Evolutionary conservation across 2,797 vertebrate genomes (phyloP).

Genomic region (Lacerta bilineata): DNA sequence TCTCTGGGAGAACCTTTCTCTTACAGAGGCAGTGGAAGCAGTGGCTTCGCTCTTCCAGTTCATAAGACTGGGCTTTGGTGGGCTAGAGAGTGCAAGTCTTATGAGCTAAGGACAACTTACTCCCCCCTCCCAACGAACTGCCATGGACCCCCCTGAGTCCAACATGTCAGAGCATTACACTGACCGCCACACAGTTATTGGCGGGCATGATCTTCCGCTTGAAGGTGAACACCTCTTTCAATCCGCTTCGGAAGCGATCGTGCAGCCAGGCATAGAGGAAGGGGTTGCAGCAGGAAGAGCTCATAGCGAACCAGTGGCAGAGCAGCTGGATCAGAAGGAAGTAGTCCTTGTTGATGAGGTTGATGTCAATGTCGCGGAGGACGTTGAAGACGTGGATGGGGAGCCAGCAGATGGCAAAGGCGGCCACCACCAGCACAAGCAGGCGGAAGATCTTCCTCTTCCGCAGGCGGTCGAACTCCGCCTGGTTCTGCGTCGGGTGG

Average conservation of each 20-base stretch:
- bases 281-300: conserved; percentile 91
- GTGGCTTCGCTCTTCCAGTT: background rate
- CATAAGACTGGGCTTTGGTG: background rate
- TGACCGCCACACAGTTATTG: conserved; percentile 84
- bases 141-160: fast-evolving
- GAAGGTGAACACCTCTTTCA: conserved; percentile 86
- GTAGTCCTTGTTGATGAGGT: conserved; percentile 88
- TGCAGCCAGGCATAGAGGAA: conserved; percentile 93
- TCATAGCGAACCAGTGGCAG: conserved; percentile 92
- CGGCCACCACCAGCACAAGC: conserved; percentile 87
- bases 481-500: conserved; percentile 87
- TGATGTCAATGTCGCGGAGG: conserved; percentile 88
- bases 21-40: background rate
- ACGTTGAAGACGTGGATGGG: conserved; percentile 92
- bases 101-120: background rate
- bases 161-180: conserved; percentile 80
- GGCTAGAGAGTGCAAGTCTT: background rate
- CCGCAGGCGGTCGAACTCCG: conserved; percentile 83
- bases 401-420: conserved; percentile 90
- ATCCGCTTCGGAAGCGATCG: conserved; percentile 86
- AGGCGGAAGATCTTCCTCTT: conserved; percentile 90
- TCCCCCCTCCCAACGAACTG: background rate
- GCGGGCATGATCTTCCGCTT: conserved; percentile 81
- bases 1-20: background rate
- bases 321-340: conserved; percentile 90